These are phyloP conservation scores for Pelecanoides urinatrix DNA, from an alignment of 2,113 vertebrate species.

Conservation along the genomic window DNA sequence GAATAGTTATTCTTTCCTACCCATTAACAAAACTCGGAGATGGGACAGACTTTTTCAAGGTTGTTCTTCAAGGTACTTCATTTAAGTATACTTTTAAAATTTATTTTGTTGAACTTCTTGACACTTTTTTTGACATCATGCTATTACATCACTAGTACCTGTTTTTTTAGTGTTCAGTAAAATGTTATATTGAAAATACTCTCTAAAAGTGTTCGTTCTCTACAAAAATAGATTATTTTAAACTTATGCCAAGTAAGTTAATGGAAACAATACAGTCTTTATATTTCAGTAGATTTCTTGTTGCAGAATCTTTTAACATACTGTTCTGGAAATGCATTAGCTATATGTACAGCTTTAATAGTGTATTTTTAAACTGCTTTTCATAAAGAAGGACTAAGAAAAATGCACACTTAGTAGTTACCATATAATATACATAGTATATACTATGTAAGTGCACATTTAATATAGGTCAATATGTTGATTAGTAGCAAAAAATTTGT, in stretches of 20 bases:
- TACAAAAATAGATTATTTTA: not conserved
- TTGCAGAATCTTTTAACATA: not conserved
- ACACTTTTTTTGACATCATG: not conserved
- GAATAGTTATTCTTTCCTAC: slow-evolving; percentile 49
- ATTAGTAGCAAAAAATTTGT: not conserved
- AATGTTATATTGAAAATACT: not conserved
- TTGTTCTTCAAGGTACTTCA: slow-evolving; percentile 69
- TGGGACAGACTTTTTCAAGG: slow-evolving; percentile 62
- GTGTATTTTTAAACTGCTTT: not conserved
- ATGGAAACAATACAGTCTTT: not conserved
- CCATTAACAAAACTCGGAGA: slow-evolving; percentile 53
- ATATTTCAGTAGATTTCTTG: not conserved
- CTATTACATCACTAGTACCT: not conserved
- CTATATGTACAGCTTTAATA: not conserved
- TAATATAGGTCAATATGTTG: not conserved
- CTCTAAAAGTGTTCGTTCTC: not conserved
- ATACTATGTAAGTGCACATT: not conserved
- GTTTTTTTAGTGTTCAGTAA: not conserved
- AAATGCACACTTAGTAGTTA: not conserved
- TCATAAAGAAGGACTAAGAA: not conserved
- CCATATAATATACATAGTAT: not conserved
- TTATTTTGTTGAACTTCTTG: not conserved
- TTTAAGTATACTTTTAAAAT: not conserved
- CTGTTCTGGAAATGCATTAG: not conserved
- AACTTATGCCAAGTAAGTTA: not conserved